Evolutionary conservation across 1,140 invertebrate genomes (phyloP).

Genomic region (Sipha flava): DNA sequence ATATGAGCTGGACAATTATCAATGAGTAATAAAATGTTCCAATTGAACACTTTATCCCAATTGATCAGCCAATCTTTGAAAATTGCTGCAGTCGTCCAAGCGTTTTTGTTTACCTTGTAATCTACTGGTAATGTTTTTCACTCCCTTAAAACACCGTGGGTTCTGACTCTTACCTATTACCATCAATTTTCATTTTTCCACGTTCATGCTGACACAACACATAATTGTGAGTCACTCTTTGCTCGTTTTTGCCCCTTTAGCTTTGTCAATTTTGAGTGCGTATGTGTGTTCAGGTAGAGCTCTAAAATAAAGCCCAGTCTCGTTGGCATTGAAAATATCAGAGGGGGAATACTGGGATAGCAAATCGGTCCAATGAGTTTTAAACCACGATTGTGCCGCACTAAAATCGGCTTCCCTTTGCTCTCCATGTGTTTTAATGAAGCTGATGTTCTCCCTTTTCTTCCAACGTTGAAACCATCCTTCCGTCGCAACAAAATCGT

Average conservation of each 20-base stretch:
- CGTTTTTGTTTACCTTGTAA: constrained; percentile 15
- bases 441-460: background rate
- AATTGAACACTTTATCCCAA: background rate
- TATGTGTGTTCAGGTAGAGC: constrained; percentile 40
- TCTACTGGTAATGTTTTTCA: constrained; percentile 16
- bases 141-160: constrained; percentile 29
- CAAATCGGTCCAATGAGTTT: background rate
- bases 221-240: constrained; percentile 44
- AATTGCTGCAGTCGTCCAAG: constrained; percentile 25
- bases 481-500: constrained; percentile 15
- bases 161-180: constrained; percentile 27
- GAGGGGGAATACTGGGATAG: background rate
- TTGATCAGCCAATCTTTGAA: background rate
- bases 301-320: constrained; percentile 44
- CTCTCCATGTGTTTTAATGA: background rate
- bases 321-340: constrained; percentile 43
- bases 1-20: constrained; percentile 44
- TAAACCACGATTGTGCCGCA: background rate
- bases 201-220: constrained; percentile 40
- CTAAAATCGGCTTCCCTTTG: constrained; percentile 33
- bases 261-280: constrained; percentile 41
- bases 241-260: constrained; percentile 40
- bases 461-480: background rate
- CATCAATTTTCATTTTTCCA: constrained; percentile 49
- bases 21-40: constrained; percentile 39